A percentile compares a stretch with the other conserved stretches of the same genome.
These are phyloP conservation scores for Crax fasciolata DNA, from an alignment of 2,797 vertebrate genomes.

Conservation along the genomic window DNA sequence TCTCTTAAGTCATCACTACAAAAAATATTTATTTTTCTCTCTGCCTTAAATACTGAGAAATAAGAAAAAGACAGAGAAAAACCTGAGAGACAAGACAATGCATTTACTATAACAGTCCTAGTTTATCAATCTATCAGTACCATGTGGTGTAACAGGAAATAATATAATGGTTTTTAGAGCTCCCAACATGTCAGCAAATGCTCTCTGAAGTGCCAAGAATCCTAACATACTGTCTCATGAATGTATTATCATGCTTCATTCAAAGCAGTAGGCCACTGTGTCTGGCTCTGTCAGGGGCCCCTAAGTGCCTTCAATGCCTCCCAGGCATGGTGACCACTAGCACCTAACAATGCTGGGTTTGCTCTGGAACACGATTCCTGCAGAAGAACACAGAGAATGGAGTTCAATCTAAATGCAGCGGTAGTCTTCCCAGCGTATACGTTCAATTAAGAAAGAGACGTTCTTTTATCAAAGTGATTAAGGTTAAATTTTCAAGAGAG, in stretches of 20 bases:
- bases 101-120: not conserved
- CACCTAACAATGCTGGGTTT: not conserved
- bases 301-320: not conserved
- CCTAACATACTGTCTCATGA: not conserved
- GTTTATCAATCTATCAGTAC: not conserved
- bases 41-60: not conserved
- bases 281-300: not conserved
- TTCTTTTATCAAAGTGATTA: not conserved
- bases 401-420: not conserved
- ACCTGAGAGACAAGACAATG: not conserved
- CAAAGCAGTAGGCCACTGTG: not conserved
- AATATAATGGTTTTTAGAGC: not conserved
- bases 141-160: not conserved
- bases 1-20: not conserved
- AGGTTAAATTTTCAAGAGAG: not conserved
- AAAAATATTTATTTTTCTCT: not conserved
- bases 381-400: not conserved
- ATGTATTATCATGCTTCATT: not conserved
- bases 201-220: not conserved
- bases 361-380: not conserved
- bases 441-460: not conserved
- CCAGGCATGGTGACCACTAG: not conserved
- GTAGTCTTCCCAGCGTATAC: not conserved
- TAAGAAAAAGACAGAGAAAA: not conserved
- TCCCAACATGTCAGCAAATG: not conserved